Base-by-base conservation (phyloP, 2,797 vertebrate genomes). In the Pachyuromys duprasi region DNA sequence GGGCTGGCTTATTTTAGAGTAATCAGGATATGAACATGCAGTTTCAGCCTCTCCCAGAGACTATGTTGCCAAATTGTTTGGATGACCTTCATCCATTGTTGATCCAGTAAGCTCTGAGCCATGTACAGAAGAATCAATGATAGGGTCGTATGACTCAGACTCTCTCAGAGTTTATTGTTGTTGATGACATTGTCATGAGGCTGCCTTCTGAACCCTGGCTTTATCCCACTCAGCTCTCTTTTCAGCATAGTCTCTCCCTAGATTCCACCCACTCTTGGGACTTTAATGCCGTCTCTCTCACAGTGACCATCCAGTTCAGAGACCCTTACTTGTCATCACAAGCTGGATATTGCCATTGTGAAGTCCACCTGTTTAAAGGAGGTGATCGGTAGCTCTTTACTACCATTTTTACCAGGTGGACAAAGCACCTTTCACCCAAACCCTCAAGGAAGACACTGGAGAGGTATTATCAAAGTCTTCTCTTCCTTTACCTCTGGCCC, bases 41-140 rank as follows among this genome's bases (percentile, higher is more conserved):
- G 53, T 75, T 63, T 22, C 33, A 15, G 17, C 57, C 78, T 82
- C 36, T 15, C 11, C 11, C 39, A 3, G 31, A 60, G 55, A 39
- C 39, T 63, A 86, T 49, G 42, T 95, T 94, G 90, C 63, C 90
- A 93, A 33, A 81, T 53, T 63, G 84, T 80, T 94, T 82, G 86
- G 81, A 90, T 93, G 81, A 90, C 67, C 78, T 92, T 93, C 81
- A 63, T 33, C 26, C 26, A 17, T 4, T 72, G 67, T 83, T 90
- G 88, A 92, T 69, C 60, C 13, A 1, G 0, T 81, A 42, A 82
- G 55, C 78, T 36, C 33, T 74, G 22, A 69, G 55, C 8, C 74
- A 79, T 15, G 3, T 5, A 0, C 0, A 14, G 76, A 87, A 72
- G 55, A 67, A 60, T 65, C 76, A 0, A 57, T 11, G 11, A 12